Evolutionary conservation across 2,797 vertebrate species (phyloP).

Genomic region (Platalea minor): DNA sequence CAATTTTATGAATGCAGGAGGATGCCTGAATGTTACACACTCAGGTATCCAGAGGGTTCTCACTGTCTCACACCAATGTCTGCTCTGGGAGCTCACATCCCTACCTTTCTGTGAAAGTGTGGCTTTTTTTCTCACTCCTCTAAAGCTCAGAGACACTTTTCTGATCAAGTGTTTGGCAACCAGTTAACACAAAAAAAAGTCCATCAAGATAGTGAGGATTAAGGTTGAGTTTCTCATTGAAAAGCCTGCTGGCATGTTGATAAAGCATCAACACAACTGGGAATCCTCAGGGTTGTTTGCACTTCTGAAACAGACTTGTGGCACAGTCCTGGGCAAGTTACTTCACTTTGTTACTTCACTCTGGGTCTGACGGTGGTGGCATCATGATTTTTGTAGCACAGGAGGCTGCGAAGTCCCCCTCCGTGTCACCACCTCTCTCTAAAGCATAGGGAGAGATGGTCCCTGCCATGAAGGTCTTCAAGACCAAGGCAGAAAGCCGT

Average conservation of each 20-base stretch:
- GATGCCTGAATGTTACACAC: neutral
- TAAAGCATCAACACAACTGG: neutral
- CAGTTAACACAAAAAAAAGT: neutral
- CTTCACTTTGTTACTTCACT: neutral
- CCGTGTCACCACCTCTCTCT: neutral
- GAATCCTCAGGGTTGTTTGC: neutral
- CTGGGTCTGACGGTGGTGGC: neutral
- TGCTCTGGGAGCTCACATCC: neutral
- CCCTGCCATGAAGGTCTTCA: neutral
- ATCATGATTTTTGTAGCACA: neutral
- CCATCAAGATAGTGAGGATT: neutral
- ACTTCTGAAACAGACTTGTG: neutral
- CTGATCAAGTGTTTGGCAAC: neutral
- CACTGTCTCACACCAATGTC: neutral
- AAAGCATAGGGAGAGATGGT: neutral
- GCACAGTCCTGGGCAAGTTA: neutral
- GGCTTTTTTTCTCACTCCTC: neutral
- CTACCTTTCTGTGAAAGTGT: neutral
- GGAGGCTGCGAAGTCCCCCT: neutral
- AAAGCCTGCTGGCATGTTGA: neutral
- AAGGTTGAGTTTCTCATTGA: neutral
- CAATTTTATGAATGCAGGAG: slow-evolving; percentile 6
- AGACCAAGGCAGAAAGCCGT: neutral
- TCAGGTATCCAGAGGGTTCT: neutral
- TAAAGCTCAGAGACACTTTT: neutral